Base-by-base conservation (phyloP, 2,113 vertebrate genomes). In the Cranoglanis bouderius region DNA sequence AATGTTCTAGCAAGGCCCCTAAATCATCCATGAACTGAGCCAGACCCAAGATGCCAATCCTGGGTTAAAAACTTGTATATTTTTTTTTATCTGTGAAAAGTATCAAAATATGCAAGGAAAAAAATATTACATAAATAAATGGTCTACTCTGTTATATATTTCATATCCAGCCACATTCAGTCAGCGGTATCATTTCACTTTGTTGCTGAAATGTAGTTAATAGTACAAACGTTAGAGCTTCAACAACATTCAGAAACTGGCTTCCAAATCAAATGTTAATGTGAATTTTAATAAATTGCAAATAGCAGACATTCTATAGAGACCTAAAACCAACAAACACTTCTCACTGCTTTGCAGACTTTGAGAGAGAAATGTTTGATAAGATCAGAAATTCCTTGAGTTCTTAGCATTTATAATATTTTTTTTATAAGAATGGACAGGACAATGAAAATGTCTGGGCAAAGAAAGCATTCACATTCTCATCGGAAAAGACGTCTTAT, bases 361-460 rank as follows among this genome's bases (percentile, higher is more conserved):
- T 51, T n/a, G 13, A 77, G 74, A 6, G 43, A 78, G 43, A 29
- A 49, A 78, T n/a, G 4, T 78, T 78, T 78, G 75, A 78, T 78
- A 78, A 78, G 43, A 78, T 78, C 75, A 16, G 75, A 49, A 78
- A 78, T 78, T 49, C 43, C 43, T 49, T 14, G n/a, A 78, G 46
- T 49, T 49, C 43, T 49, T 78, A 29, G 74, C 43, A 29, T 77
- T 49, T 49, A 43, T 10, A 24, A 72, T 12, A 40, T 26, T 6
- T n/a, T 46, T 49, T 26, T 49, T 49, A 49, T 49, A 6, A 29
- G 75, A 29, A 51, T 51, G 13, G 26, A 49, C 12, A 78, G 26
- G 38, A 78, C 75, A 49, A 51, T 51, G 43, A 51, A 78, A 78
- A 49, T 78, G 26, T 78, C 43, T 49, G 43, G 26, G 43, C 72